Base-by-base conservation (phyloP, 1,140 invertebrate species). In the Drosophila melanogaster region DNA sequence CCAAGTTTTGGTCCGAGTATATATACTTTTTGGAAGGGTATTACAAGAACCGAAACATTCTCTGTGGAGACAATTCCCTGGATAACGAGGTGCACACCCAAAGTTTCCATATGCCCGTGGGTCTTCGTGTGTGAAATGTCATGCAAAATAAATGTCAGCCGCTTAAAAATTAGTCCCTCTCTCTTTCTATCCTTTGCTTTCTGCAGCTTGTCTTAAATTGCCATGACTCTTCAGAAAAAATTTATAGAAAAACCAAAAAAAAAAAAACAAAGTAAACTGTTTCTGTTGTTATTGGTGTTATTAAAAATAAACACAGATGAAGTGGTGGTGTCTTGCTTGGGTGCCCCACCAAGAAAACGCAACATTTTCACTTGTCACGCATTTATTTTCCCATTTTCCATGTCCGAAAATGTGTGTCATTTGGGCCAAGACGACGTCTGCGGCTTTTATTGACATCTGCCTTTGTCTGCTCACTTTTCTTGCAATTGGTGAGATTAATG, bases 301-400 rank as follows among this genome's bases (percentile, higher is more conserved):
- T 83, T 81, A 81, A 79, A 86, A 83, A 86, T 83, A 86, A 71
- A 83, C 75, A 64, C 56, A 26, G 55, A 58, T 40, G 11, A 57
- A 70, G 67, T 70, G 58, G 49, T 67, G 57, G 12, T 26, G 12
- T 26, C 38, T 43, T 30, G 41, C 41, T 15, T 6, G 33, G 4
- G 33, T 38, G 55, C 41, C 56, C n/a, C n/a, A 56, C 67, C 62
- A 51, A 70, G 41, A 37, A 56, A 79, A 50, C 46, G 70, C 62
- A 59, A 70, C 79, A 79, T 76, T 85, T 87, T 66, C 79, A 83
- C 84, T 86, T 86, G 84, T 89, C 75, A 86, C 79, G 61, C 83
- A 83, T 80, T 46, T 43, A 80, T 72, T 65, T 69, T 56, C 59
- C 77, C 69, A 55, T 66, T 56, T 55, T 61, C 58, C 35, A 46